Evolutionary conservation across 1,140 invertebrate species (phyloP).

Genomic region (Stenopsyche tienmushanensis): DNA sequence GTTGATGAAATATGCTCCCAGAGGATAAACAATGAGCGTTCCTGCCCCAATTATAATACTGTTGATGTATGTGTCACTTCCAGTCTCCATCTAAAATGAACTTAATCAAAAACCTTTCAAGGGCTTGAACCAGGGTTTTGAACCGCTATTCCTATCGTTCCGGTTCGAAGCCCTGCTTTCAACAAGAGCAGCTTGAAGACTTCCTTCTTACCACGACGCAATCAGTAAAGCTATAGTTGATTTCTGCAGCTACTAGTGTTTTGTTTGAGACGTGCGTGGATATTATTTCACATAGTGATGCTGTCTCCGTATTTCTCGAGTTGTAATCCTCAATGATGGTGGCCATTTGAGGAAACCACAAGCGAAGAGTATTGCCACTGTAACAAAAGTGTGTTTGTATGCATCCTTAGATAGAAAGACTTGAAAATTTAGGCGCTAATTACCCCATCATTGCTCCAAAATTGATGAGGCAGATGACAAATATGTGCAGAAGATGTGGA

Average conservation of each 20-base stretch:
- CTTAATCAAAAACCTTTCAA: neutral
- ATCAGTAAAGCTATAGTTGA: constrained; percentile 15
- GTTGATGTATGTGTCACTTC: constrained; percentile 58
- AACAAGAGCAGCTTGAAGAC: too few relatives aligned
- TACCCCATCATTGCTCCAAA: constrained; percentile 55
- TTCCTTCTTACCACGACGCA: constrained; percentile 29
- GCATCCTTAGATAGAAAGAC: neutral
- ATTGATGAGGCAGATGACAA: constrained; percentile 51
- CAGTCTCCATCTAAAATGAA: constrained; percentile 43
- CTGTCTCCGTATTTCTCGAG: constrained; percentile 30
- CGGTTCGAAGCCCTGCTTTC: too few relatives aligned
- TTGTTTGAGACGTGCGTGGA: constrained; percentile 35
- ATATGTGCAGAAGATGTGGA: constrained; percentile 47
- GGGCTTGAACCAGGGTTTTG: too few relatives aligned
- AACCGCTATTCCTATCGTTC: too few relatives aligned
- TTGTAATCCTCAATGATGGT: constrained; percentile 53
- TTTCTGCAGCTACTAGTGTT: constrained; percentile 4
- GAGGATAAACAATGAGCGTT: constrained; percentile 54
- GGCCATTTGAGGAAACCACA: constrained; percentile 66
- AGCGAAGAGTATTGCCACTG: constrained; percentile 54
- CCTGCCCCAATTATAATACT: constrained; percentile 56
- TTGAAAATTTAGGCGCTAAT: neutral
- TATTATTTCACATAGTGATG: constrained; percentile 32
- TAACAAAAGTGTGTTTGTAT: constrained; percentile 28
- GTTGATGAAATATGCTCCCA: constrained; percentile 51